Conservation (phyloP, 1,140 invertebrate genomes). For the Potamilus streckersoni region DNA sequence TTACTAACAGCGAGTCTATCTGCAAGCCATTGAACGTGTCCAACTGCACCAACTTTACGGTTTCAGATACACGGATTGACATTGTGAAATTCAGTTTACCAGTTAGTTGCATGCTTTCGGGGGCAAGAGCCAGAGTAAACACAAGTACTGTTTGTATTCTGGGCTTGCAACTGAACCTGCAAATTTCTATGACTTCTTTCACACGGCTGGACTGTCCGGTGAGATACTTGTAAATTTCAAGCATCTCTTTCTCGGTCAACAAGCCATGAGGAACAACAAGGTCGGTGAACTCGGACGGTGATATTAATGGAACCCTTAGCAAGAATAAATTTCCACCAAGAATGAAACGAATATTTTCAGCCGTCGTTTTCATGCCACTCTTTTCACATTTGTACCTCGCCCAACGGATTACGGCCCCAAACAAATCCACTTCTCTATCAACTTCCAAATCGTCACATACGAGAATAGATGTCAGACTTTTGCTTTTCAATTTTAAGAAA, state of each 20-base stretch:
- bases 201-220: neutral
- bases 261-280: constrained; percentile 7
- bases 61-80: too few species aligned
- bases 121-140: too few species aligned
- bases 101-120: too few species aligned
- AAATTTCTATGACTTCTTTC: too few species aligned
- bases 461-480: constrained; percentile 6
- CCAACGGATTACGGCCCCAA: constrained; percentile 24
- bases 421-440: constrained; percentile 26
- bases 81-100: too few species aligned
- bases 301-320: constrained; percentile 24
- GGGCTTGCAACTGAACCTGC: too few species aligned
- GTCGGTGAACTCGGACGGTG: constrained; percentile 19
- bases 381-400: constrained; percentile 25
- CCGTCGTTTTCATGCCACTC: constrained; percentile 22
- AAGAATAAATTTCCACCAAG: constrained; percentile 13
- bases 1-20: too few species aligned
- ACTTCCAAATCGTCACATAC: constrained; percentile 20
- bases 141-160: too few species aligned
- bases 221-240: constrained; percentile 26
- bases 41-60: too few species aligned
- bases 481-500: constrained; percentile 20
- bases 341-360: constrained; percentile 19
- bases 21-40: too few species aligned
- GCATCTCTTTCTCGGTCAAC: constrained; percentile 22